These are phyloP conservation scores for Chaetura pelagica DNA, from an alignment of 2,113 vertebrate genomes.

Conservation along the genomic window DNA sequence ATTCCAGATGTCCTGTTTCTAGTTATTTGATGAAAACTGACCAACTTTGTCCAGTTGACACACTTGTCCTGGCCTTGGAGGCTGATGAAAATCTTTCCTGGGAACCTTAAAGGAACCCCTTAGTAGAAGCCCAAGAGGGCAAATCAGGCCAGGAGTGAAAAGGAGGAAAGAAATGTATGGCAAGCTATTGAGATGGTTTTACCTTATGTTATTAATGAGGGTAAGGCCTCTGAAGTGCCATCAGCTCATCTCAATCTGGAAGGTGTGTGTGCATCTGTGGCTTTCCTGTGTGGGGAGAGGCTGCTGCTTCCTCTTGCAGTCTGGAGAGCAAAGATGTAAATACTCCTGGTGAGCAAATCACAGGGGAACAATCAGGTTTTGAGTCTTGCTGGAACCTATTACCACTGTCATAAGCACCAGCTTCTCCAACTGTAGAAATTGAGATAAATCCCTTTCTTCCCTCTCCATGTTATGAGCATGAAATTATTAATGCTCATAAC, in stretches of 20 bases:
- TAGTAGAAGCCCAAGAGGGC: background rate
- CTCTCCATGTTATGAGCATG: background rate
- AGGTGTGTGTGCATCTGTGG: background rate
- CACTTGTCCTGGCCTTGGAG: too few relatives aligned
- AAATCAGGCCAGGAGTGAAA: background rate
- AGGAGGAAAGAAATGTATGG: background rate
- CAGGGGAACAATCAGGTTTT: background rate
- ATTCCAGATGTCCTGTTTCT: background rate
- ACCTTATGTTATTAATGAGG: background rate
- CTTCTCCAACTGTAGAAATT: background rate
- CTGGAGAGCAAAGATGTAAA: background rate
- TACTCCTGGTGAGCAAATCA: background rate
- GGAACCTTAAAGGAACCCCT: background rate
- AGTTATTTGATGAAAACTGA: background rate
- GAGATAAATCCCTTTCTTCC: background rate
- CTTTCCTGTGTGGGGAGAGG: background rate
- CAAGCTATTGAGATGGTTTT: background rate
- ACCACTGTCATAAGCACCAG: background rate
- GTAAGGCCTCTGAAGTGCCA: background rate
- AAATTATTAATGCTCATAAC: background rate
- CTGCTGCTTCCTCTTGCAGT: background rate
- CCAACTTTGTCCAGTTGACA: background rate
- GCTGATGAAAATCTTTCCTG: background rate
- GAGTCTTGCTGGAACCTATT: background rate
- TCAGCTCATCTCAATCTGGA: background rate